phyloP scores from a whole-genome alignment of 2,888 invertebrate species.

The Heteromurus nitidus region DNA sequence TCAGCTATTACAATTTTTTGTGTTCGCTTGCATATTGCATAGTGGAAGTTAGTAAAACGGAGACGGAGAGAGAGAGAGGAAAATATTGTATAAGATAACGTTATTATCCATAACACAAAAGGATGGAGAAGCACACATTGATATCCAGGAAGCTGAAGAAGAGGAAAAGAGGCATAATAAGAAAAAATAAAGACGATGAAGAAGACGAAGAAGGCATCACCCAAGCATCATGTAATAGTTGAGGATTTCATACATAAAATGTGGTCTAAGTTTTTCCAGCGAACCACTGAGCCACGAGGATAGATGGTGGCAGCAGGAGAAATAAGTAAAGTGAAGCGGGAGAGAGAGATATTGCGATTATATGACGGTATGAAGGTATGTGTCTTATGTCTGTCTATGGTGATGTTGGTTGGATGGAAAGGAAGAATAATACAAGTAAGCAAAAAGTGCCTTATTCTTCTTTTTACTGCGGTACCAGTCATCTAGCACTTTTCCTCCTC shows the following conservation, averaged over 20 bases:
- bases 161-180: background rate
- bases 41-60: background rate
- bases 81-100: no score
- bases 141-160: background rate
- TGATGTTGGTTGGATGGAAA: slow-evolving; percentile 7
- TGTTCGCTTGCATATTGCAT: background rate
- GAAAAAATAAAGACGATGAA: background rate
- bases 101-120: slow-evolving; percentile 2
- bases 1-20: slow-evolving; percentile 10
- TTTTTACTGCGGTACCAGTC: slow-evolving; percentile 17
- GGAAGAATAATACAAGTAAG: slow-evolving; percentile 28
- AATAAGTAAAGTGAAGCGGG: slow-evolving; percentile 26
- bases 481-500: background rate
- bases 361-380: slow-evolving; percentile 34
- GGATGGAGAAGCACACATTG: background rate
- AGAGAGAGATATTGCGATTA: slow-evolving; percentile 40
- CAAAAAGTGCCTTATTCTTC: slow-evolving; percentile 31
- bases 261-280: slow-evolving; percentile 45
- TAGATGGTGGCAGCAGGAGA: slow-evolving; percentile 53
- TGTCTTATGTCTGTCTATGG: slow-evolving; percentile 29
- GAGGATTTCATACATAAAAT: slow-evolving; percentile 50
- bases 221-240: slow-evolving; percentile 15
- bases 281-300: slow-evolving; percentile 48
- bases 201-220: slow-evolving; percentile 4
- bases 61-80: no score